Evolutionary conservation across 2,888 invertebrate genomes (phyloP).

Genomic region (Drosophila infuscata): DNA sequence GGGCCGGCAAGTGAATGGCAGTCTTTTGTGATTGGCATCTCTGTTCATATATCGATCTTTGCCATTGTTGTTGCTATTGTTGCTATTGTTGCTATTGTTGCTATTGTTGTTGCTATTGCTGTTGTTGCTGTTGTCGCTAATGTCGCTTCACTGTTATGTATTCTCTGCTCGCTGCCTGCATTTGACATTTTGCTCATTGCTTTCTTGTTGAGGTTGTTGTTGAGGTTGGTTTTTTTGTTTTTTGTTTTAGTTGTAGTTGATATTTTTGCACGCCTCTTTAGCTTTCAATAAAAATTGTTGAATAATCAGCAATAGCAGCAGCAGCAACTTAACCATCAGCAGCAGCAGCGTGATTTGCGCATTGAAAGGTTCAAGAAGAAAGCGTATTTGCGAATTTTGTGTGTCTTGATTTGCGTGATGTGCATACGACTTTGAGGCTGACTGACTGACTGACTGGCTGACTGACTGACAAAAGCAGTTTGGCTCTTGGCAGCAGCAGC

Average conservation of each 20-base stretch:
- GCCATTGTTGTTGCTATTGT: constrained; percentile 23
- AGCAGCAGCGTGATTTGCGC: constrained; percentile 56
- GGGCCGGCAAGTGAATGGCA: constrained; percentile 68
- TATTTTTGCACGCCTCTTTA: constrained; percentile 72
- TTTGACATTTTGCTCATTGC: constrained; percentile 79
- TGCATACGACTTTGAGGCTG: constrained; percentile 61
- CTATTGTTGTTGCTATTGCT: constrained; percentile 8
- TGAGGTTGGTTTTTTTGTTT: constrained; percentile 49
- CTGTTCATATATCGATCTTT: constrained; percentile 40
- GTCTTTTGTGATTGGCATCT: constrained; percentile 29
- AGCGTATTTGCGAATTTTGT: constrained; percentile 65
- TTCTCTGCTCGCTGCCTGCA: constrained; percentile 66
- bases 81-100: constrained; percentile 23
- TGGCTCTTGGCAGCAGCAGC: constrained; percentile 12
- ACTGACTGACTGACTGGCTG: constrained; percentile 19
- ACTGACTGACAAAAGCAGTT: constrained; percentile 38
- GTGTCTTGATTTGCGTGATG: constrained; percentile 81
- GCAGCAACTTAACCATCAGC: constrained; percentile 26
- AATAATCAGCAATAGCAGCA: constrained; percentile 65
- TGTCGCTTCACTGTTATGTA: constrained; percentile 71
- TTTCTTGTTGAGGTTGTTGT: constrained; percentile 62
- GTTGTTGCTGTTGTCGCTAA: constrained; percentile 60
- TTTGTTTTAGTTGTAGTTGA: constrained; percentile 37
- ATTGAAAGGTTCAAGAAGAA: constrained; percentile 75
- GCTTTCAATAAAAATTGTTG: constrained; percentile 79